Conservation (phyloP, 1,140 invertebrate species). For the Drosophila equinoxialis region DNA sequence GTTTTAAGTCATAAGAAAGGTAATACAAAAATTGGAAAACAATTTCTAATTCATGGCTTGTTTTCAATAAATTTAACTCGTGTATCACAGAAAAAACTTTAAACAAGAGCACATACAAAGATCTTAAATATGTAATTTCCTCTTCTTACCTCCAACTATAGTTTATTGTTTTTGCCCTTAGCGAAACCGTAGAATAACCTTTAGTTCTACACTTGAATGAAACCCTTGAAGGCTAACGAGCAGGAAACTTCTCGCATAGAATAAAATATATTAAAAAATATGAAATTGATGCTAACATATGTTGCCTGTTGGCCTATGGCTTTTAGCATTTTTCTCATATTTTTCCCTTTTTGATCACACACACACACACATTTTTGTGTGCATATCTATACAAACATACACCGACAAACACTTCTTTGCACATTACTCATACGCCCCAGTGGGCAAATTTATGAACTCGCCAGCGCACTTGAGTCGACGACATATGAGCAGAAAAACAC, state of each 20-base stretch:
- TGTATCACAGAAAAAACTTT: too few relatives aligned
- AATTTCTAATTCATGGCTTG: too few relatives aligned
- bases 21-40: too few relatives aligned
- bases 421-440: slow-evolving; percentile 80
- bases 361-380: slow-evolving; percentile 20
- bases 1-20: too few relatives aligned
- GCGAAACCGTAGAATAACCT: neutral
- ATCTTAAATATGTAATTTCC: neutral
- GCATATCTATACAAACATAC: slow-evolving; percentile 19
- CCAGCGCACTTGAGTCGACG: slow-evolving; percentile 70
- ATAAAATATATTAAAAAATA: slow-evolving; percentile 40
- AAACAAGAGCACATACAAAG: too few relatives aligned
- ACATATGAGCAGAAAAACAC: slow-evolving; percentile 55
- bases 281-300: slow-evolving; percentile 71
- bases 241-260: slow-evolving; percentile 9
- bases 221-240: slow-evolving; percentile 14
- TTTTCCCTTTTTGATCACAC: slow-evolving; percentile 44
- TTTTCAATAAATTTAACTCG: too few relatives aligned
- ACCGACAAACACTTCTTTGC: slow-evolving; percentile 55
- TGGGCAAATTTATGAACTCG: slow-evolving; percentile 80
- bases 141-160: neutral
- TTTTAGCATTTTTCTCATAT: slow-evolving; percentile 42
- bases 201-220: slow-evolving; percentile 2
- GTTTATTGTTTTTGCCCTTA: slow-evolving; percentile 9
- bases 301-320: slow-evolving; percentile 66